Base-by-base conservation (phyloP, 2,797 vertebrate genomes). In the Onychomys arenicola region DNA sequence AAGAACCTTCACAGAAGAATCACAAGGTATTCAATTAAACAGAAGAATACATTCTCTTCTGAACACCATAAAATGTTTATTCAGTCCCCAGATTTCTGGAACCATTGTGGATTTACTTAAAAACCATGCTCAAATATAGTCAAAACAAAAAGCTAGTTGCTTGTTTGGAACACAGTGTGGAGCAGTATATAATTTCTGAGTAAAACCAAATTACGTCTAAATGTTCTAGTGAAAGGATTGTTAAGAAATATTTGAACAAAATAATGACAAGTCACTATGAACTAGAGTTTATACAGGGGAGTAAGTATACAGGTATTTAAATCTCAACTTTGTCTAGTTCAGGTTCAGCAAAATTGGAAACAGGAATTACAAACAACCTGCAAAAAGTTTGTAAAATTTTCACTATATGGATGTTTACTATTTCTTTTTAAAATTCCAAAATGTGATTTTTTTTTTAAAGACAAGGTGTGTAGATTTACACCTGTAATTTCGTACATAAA, bases 1-100 rank as follows among this genome's bases (percentile, higher is more conserved):
- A 98, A 98, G 98, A 99, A 99, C 98, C 99, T 99, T 85, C 23
- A 96, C 2, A 93, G 90, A 95, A 81, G 32, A 94, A 93, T 83
- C 37, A 63, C 11, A 95, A 80, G 87, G 40, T 49, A 67, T 91
- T 90, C 76, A 83, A 77, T 34, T 52, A 75, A 71, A 77, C 85
- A 2, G 83, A 93, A 87, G 0, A n/a, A 37, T 1, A 57, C 43
- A 46, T 32, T 78, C 25, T 91, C 4, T 73, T 82, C 17, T 37
- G 11, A 83, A 80, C 71, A 84, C 25, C 6, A 84, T 16, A 43
- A 95, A 89, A 73, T 87, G 27, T 32, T 87, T 46, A 52, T 43
- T 90, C 52, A 84, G 86, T 76, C 43, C 1, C 43, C 10, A 92
- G 57, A 89, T 95, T 87, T 1, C 17, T 67, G 0, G 7, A 5